phyloP scores from a whole-genome alignment of 2,113 vertebrate genomes.

The Callopanchax toddi region DNA sequence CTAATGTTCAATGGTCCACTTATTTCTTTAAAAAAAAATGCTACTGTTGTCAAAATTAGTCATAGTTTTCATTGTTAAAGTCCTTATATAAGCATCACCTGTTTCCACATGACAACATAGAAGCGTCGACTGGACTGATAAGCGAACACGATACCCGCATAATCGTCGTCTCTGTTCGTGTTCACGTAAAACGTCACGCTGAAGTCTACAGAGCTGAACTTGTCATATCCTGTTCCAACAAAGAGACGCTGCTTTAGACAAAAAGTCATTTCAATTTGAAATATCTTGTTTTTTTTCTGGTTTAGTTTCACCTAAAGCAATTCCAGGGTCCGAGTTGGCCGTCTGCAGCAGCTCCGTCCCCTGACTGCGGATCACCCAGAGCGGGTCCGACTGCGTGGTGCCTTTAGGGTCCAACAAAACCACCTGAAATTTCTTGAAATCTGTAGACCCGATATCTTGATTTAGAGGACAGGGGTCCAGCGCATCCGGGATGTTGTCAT shows the following conservation, averaged over 20 bases:
- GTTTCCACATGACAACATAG: constrained; percentile 98
- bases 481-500: constrained; percentile 91
- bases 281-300: too few relatives aligned
- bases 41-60: too few relatives aligned
- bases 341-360: constrained; percentile 95
- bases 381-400: constrained; percentile 94
- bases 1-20: too few relatives aligned
- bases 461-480: constrained; percentile 93
- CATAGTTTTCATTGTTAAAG: not conserved
- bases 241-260: not conserved
- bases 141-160: constrained; percentile 93
- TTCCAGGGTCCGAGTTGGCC: constrained; percentile 95
- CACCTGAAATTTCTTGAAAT: constrained; percentile 96
- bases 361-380: constrained; percentile 95
- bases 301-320: constrained; percentile 92
- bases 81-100: constrained; percentile 74
- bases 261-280: too few relatives aligned
- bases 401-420: constrained; percentile 94
- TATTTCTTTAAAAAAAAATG: too few relatives aligned
- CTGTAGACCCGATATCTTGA: constrained; percentile 88
- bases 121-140: constrained; percentile 97
- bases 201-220: constrained; percentile 94
- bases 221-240: constrained; percentile 85
- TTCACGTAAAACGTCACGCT: constrained; percentile 97
- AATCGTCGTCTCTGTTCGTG: constrained; percentile 95